Percentiles rank a stretch among this genome's conserved stretches.
Evolutionary conservation across 2,888 invertebrate species (phyloP).

Genomic region (Diachrysia chrysitis): DNA sequence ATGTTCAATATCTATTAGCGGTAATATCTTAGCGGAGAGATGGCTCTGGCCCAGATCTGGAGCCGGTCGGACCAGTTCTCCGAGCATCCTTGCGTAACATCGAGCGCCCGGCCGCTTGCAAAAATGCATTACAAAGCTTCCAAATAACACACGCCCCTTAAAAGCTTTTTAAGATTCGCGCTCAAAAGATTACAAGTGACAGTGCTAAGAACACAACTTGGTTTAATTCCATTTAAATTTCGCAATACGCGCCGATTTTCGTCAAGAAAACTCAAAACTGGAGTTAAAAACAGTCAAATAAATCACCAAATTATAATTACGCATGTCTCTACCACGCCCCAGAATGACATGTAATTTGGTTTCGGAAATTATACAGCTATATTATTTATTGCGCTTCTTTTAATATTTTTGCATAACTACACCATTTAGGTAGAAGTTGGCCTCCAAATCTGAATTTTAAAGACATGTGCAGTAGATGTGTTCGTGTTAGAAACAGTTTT

Average conservation of each 20-base stretch:
- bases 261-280: slow-evolving; percentile 75
- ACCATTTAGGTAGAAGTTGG: slow-evolving; percentile 75
- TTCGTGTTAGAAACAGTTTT: slow-evolving; percentile 33
- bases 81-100: slow-evolving; percentile 85
- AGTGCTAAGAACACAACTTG: slow-evolving; percentile 66
- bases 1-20: slow-evolving; percentile 85
- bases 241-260: slow-evolving; percentile 81
- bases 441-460: slow-evolving; percentile 74
- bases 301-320: slow-evolving; percentile 85
- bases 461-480: slow-evolving; percentile 57
- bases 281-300: slow-evolving; percentile 75
- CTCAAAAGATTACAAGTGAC: slow-evolving; percentile 77
- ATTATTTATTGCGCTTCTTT: slow-evolving; percentile 84
- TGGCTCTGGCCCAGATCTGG: slow-evolving; percentile 86
- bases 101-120: slow-evolving; percentile 76
- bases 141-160: slow-evolving; percentile 82
- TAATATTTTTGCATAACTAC: slow-evolving; percentile 69
- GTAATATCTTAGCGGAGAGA: slow-evolving; percentile 85
- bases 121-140: slow-evolving; percentile 84
- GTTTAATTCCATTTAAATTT: slow-evolving; percentile 72
- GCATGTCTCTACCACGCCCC: slow-evolving; percentile 80
- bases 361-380: slow-evolving; percentile 81
- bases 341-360: slow-evolving; percentile 82
- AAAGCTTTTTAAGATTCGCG: slow-evolving; percentile 82
- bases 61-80: slow-evolving; percentile 86